Percentiles rank a stretch among this genome's conserved stretches.
phyloP scores from a whole-genome alignment of 2,113 vertebrate genomes.

The Corynorhinus townsendii region DNA sequence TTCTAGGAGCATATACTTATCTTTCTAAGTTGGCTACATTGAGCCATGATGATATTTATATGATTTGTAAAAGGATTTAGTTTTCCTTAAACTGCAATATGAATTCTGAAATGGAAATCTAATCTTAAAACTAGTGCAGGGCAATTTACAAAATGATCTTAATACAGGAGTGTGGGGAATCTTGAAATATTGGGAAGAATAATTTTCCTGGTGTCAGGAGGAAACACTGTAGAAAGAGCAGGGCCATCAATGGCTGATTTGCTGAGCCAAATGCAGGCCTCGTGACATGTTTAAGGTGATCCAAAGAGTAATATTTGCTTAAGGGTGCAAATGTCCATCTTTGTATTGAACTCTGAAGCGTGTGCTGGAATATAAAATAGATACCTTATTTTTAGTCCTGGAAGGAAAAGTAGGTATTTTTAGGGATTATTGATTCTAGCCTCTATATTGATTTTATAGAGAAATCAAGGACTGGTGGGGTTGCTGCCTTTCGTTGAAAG shows the following conservation, averaged over 20 bases:
- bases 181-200: slow-evolving; percentile 47
- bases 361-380: slow-evolving; percentile 41
- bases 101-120: slow-evolving; percentile 60
- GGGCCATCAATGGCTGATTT: slow-evolving; percentile 45
- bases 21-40: slow-evolving; percentile 49
- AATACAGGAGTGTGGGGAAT: slow-evolving; percentile 1
- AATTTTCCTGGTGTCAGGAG: slow-evolving; percentile 33
- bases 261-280: slow-evolving; percentile 4
- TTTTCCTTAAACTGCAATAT: slow-evolving; percentile 49
- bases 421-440: slow-evolving; percentile 44
- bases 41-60: slow-evolving; percentile 42
- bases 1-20: slow-evolving; percentile 24
- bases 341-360: slow-evolving; percentile 44
- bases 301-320: slow-evolving; percentile 44
- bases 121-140: slow-evolving; percentile 47
- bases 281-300: slow-evolving; percentile 7
- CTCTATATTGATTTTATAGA: slow-evolving; percentile 38
- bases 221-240: background rate
- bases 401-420: slow-evolving; percentile 60
- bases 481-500: background rate
- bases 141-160: slow-evolving; percentile 62
- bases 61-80: slow-evolving; percentile 65
- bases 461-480: background rate
- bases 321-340: slow-evolving; percentile 52
- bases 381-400: slow-evolving; percentile 42